Base-by-base conservation (phyloP, 2,113 vertebrate species). In the Daboia siamensis region DNA sequence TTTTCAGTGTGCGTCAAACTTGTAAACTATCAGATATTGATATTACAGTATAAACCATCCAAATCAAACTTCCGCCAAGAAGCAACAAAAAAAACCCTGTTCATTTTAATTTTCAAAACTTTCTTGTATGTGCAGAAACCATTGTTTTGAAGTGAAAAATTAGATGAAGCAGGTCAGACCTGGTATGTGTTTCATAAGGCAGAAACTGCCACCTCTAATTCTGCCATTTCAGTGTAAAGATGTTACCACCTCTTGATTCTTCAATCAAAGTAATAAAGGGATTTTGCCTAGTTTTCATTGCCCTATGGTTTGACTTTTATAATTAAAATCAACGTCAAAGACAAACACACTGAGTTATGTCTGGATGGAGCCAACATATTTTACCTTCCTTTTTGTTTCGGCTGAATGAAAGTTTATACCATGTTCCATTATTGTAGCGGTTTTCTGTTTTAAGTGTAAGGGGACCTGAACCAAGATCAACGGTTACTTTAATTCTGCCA, bases 341-440 rank as follows among this genome's bases (percentile, higher is more conserved):
- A 80, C 74, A 80, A 80, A 80, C 33, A 80, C 7, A 39, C 17
- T 44, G 13, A 80, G 17, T 7, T 80, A 39, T 15, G 6, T 7
- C 69, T 80, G 3, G 74, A 80, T 80, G 21, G 33, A 80, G 17
- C 74, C 20, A 21, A 39, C 15, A 7, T 11, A n/a, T 39, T 91
- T 86, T 96, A 99, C 99, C 99, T 98, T 98, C 98, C 90, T 98
- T 98, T 96, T 98, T 98, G 97, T 98, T 99, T 91, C 99, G 96
- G 92, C 98, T 98, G 96, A 99, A 98, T 4, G 98, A 98, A 90
- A 99, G 98, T 96, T 99, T 99, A 95, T 98, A 98, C 99, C 99
- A 99, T 0, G 95, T 96, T 23, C 99, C 99, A 0, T 98, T 98
- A 96, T 99, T 99, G 93, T 99, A 99, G 39, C 97, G 98, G 93